Conservation (phyloP, 2,888 invertebrate species). For the Ormyrus labotus region DNA sequence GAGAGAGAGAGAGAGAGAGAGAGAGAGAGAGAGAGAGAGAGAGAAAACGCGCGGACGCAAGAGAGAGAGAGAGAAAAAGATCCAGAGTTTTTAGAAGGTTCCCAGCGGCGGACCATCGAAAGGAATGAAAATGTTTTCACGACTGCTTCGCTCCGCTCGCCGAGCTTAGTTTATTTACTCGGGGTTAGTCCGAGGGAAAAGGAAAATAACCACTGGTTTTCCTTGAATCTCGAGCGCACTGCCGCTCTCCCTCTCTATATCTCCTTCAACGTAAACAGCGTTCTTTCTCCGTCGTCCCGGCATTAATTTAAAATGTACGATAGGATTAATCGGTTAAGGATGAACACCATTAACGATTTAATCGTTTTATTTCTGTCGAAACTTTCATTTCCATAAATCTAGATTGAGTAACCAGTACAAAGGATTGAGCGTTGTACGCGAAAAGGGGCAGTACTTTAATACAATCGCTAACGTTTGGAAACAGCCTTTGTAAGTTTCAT, state of each 20-base stretch:
- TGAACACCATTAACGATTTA: neutral
- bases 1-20: no score
- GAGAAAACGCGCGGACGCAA: neutral
- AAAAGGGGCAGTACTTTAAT: no score
- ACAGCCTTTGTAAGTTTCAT: no score
- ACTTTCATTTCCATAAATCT: no score
- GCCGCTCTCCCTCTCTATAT: constrained; percentile 34
- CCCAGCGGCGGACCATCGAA: constrained; percentile 33
- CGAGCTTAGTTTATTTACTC: constrained; percentile 55
- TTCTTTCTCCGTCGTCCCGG: no score
- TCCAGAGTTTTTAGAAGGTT: constrained; percentile 39
- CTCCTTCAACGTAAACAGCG: constrained; percentile 21
- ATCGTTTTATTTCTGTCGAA: neutral
- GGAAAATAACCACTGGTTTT: constrained; percentile 51
- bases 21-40: constrained; percentile 24
- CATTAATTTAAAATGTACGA: no score
- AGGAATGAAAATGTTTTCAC: constrained; percentile 55
- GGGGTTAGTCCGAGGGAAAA: constrained; percentile 48
- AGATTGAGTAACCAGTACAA: no score
- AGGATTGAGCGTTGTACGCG: no score
- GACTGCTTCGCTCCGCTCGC: constrained; percentile 20
- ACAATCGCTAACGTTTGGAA: no score
- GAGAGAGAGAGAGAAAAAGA: neutral
- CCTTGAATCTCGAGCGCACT: constrained; percentile 48
- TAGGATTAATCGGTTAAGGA: constrained; percentile 23